Conservation (phyloP, 2,888 invertebrate species). For the Coecobrya sp. region DNA sequence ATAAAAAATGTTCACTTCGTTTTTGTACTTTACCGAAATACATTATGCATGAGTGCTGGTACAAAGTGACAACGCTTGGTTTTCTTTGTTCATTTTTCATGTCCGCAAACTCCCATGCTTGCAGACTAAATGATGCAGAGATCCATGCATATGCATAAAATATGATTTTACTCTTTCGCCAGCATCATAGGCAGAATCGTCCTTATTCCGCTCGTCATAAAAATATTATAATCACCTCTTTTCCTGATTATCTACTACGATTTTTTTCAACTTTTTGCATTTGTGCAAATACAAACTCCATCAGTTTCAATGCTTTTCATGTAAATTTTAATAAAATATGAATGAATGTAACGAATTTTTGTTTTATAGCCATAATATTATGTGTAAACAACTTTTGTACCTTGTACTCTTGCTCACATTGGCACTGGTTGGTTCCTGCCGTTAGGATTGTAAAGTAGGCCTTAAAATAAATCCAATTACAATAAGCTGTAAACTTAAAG, state of each 20-base stretch:
- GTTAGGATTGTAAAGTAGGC: no score
- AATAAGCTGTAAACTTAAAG: background rate
- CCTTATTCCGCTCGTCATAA: background rate
- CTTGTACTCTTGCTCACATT: background rate
- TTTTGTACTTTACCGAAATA: conserved; percentile 43
- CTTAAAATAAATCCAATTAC: background rate
- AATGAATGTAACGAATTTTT: no score
- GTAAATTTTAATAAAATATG: no score
- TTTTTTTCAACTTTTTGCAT: background rate
- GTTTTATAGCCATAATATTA: no score
- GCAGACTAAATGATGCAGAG: background rate
- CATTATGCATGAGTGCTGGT: conserved; percentile 32
- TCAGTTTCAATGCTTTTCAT: no score
- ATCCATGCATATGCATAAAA: conserved; percentile 8
- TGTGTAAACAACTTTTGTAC: no score
- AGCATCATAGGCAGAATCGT: background rate
- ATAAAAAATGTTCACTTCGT: background rate
- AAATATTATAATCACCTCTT: background rate
- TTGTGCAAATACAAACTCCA: background rate
- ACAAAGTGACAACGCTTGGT: background rate
- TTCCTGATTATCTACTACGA: background rate
- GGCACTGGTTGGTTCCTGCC: no score
- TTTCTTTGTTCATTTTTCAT: conserved; percentile 32
- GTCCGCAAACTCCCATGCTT: conserved; percentile 37
- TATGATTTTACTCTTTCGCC: background rate